Conservation (phyloP, 2,888 invertebrate genomes). For the Drosophila austrosaltans region DNA sequence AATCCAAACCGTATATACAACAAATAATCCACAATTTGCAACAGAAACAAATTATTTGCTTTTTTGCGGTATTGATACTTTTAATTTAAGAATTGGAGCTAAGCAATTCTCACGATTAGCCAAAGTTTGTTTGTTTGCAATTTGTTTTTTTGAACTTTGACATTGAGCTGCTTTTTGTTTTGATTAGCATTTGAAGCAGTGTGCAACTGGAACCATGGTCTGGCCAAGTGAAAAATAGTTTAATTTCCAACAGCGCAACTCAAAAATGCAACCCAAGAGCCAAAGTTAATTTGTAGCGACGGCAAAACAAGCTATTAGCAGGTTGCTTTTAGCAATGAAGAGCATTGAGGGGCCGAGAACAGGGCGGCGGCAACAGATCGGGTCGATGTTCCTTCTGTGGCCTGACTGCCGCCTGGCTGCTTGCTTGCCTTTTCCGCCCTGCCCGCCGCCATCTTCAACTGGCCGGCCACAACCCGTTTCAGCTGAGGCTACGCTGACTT, state of each 20-base stretch:
- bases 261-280: conserved; percentile 71
- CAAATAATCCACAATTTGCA: neutral
- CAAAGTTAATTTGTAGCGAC: conserved; percentile 77
- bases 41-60: neutral
- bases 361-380: conserved; percentile 18
- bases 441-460: conserved; percentile 30
- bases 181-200: conserved; percentile 21
- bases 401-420: neutral
- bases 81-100: neutral
- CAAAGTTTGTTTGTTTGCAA: neutral
- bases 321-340: conserved; percentile 51
- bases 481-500: conserved; percentile 22
- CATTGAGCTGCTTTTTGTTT: neutral
- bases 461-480: conserved; percentile 66
- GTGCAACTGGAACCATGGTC: conserved; percentile 28
- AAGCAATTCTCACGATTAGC: neutral
- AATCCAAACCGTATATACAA: too few relatives aligned
- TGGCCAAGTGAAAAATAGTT: conserved; percentile 74
- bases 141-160: neutral
- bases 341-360: conserved; percentile 17
- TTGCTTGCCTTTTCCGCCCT: neutral
- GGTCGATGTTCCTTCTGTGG: conserved; percentile 36
- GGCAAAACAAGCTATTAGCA: conserved; percentile 77
- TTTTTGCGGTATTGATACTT: neutral
- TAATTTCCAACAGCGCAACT: conserved; percentile 63